phyloP scores from a whole-genome alignment of 2,888 invertebrate genomes.

The Noctuana brunneofusca region DNA sequence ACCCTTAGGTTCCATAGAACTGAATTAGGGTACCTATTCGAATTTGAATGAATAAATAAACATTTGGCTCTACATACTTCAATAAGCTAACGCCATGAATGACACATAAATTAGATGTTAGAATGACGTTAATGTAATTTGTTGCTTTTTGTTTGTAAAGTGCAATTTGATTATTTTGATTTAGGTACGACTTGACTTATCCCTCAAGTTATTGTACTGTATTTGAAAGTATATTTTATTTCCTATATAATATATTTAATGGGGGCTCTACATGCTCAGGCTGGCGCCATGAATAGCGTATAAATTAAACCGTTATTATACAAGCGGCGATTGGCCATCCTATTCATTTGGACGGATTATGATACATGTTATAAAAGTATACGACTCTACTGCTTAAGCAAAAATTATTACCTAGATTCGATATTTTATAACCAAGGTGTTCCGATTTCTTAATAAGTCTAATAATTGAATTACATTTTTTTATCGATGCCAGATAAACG shows the following conservation, averaged over 20 bases:
- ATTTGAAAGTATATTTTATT: slow-evolving; percentile 23
- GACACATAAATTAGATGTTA: slow-evolving; percentile 19
- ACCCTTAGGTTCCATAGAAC: neutral
- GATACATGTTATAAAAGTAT: slow-evolving; percentile 25
- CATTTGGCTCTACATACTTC: slow-evolving; percentile 6
- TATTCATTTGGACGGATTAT: slow-evolving; percentile 26
- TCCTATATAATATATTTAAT: slow-evolving; percentile 15
- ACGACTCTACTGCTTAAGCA: slow-evolving; percentile 12
- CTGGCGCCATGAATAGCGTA: slow-evolving; percentile 22
- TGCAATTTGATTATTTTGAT: slow-evolving; percentile 18
- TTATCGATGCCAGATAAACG: no score
- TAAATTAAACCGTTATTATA: slow-evolving; percentile 27
- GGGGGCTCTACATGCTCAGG: slow-evolving; percentile 5
- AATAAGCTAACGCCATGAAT: slow-evolving; percentile 34
- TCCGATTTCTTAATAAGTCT: neutral
- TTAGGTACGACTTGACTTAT: slow-evolving; percentile 15
- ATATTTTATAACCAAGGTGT: slow-evolving; percentile 8
- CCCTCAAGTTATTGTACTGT: slow-evolving; percentile 13
- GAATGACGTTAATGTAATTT: slow-evolving; percentile 4
- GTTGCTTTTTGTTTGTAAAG: slow-evolving; percentile 17
- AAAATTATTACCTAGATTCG: slow-evolving; percentile 11
- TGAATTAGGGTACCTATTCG: neutral
- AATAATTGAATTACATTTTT: neutral
- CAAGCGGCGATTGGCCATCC: slow-evolving; percentile 17
- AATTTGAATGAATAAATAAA: neutral